Base-by-base conservation (phyloP, 2,888 invertebrate genomes). In the Spodoptera littoralis region DNA sequence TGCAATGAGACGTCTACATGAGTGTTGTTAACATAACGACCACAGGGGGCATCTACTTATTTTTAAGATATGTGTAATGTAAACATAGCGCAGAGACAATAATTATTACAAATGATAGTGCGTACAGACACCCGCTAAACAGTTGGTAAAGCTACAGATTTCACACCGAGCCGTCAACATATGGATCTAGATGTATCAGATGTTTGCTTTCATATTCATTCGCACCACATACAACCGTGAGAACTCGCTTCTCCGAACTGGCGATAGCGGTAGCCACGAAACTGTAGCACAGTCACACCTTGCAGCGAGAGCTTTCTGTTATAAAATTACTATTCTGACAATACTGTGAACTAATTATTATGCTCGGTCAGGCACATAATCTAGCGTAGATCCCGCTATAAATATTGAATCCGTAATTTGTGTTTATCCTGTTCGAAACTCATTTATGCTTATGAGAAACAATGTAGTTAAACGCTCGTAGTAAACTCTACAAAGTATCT, bases 41-140 rank as follows among this genome's bases (percentile, higher is more conserved):
- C 84, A 63, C 62, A 84, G 85, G 85, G 82, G 84, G 84, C 84
- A 88, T 87, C 86, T 87, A 87, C 88, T 86, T 88, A 89, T 78
- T 73, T 71, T 70, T 81, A 89, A 91, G 87, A 84, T 84, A 89
- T 88, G 84, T 84, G 89, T 89, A 86, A 86, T 86, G 88, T 86
- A 91, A 94, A 94, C 88, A 93, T 93, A 90, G 89, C 93, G 90
- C 84, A 82, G 90, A 93, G 93, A 92, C 93, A 94, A 93, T 94
- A 94, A 94, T 94, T 93, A 94, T 93, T 92, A 94, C 93, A 92
- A 93, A 93, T 93, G 94, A 94, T 94, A 92, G 92, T 90, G 88
- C 89, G 92, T 92, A 92, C 88, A 84, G 83, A 74, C 87, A 87
- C 77, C 91, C 86, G 94, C 94, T 94, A 94, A 94, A 94, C 91